These are phyloP conservation scores for Lepetodrilus schrolli DNA, from an alignment of 2,888 invertebrate genomes.

Conservation along the genomic window DNA sequence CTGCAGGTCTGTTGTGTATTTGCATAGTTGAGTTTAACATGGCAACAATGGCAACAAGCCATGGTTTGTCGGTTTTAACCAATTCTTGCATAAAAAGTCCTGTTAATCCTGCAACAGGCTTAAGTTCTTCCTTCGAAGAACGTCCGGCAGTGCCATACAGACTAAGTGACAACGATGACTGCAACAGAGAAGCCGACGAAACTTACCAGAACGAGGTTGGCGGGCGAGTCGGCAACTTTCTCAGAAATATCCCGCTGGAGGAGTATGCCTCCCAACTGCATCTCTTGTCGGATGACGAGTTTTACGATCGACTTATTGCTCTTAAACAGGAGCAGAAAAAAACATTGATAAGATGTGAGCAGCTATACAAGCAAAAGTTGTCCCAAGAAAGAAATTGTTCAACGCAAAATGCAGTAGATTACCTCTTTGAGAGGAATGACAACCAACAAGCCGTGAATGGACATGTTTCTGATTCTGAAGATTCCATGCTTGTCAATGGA, in stretches of 20 bases:
- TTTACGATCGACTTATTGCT: conserved; percentile 66
- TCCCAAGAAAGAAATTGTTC: background rate
- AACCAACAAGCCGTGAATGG: conserved; percentile 8
- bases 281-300: conserved; percentile 67
- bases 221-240: conserved; percentile 34
- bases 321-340: conserved; percentile 72
- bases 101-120: conserved; percentile 63
- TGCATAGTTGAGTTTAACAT: conserved; percentile 59
- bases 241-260: conserved; percentile 35
- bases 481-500: background rate
- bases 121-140: conserved; percentile 48
- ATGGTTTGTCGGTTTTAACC: conserved; percentile 68
- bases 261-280: conserved; percentile 49
- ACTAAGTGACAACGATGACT: conserved; percentile 41
- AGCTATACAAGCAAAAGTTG: conserved; percentile 67
- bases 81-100: conserved; percentile 71
- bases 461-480: conserved; percentile 5
- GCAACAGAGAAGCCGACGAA: conserved; percentile 37
- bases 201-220: conserved; percentile 35
- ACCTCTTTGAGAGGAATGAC: conserved; percentile 32
- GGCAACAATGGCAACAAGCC: conserved; percentile 74
- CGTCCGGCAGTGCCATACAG: background rate
- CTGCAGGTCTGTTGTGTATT: too few species aligned
- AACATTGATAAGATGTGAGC: conserved; percentile 68
- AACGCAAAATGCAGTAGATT: conserved; percentile 27